Percentiles rank a stretch among this genome's conserved stretches.
These are phyloP conservation scores for Zaprionus davidi DNA, from an alignment of 1,140 invertebrate species.

Conservation along the genomic window DNA sequence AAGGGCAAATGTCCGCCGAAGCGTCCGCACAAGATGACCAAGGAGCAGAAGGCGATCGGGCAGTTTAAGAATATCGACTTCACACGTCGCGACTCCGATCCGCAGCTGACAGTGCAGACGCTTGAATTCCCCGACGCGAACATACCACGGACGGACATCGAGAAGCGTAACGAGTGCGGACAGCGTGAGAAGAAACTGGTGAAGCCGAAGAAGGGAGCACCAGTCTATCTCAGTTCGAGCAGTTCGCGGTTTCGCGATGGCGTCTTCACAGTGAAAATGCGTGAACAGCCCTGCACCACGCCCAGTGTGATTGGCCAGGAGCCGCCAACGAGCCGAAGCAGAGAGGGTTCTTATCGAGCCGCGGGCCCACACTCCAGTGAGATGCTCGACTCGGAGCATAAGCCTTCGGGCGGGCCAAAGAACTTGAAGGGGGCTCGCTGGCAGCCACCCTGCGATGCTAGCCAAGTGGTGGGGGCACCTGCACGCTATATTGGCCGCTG, in stretches of 20 bases:
- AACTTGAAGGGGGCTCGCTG: conserved; percentile 57
- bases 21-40: conserved; percentile 22
- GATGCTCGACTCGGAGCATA: conserved; percentile 61
- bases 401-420: conserved; percentile 28
- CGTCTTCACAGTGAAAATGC: conserved; percentile 61
- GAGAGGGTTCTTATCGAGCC: neutral
- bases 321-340: neutral
- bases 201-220: conserved; percentile 7
- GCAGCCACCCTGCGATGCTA: conserved; percentile 66
- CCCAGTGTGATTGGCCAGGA: neutral
- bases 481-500: conserved; percentile 58
- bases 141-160: conserved; percentile 53
- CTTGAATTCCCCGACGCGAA: conserved; percentile 69
- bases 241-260: conserved; percentile 60
- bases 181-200: conserved; percentile 35
- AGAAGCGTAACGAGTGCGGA: conserved; percentile 57
- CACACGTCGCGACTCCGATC: conserved; percentile 49
- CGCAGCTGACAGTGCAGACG: conserved; percentile 54
- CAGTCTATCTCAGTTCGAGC: conserved; percentile 52
- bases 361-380: conserved; percentile 45
- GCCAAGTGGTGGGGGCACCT: conserved; percentile 64
- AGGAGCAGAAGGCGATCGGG: conserved; percentile 44
- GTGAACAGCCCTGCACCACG: conserved; percentile 25
- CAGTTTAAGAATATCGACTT: conserved; percentile 72
- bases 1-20: conserved; percentile 48